A percentile compares a stretch with the other conserved stretches of the same genome.
Evolutionary conservation across 2,113 vertebrate species (phyloP).

Genomic region (Apeltes quadracus): DNA sequence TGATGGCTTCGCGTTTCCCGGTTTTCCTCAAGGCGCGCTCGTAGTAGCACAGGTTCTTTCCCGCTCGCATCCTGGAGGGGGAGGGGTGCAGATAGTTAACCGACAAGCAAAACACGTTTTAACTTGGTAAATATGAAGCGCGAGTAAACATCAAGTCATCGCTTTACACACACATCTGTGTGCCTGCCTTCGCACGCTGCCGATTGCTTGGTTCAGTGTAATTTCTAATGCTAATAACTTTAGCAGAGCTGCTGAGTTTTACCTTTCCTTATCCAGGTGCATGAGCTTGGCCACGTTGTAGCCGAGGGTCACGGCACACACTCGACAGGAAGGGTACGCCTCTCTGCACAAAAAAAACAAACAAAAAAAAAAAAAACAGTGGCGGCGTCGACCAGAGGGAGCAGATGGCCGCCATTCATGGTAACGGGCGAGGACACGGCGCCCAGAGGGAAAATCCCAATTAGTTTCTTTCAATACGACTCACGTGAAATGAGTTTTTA

Average conservation of each 20-base stretch:
- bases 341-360: constrained; percentile 76
- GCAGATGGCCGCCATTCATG: background rate
- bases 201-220: no score
- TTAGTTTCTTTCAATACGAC: constrained; percentile 34
- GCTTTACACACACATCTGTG: background rate
- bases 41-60: constrained; percentile 90
- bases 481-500: constrained; percentile 89
- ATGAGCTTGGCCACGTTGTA: constrained; percentile 89
- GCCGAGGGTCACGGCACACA: constrained; percentile 86
- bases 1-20: constrained; percentile 79
- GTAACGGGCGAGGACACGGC: background rate
- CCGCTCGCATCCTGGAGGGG: constrained; percentile 82
- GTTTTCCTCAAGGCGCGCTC: constrained; percentile 75
- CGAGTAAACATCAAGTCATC: background rate
- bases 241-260: constrained; percentile 1
- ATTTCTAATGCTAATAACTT: no score
- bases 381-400: constrained; percentile 2
- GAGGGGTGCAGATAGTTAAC: background rate
- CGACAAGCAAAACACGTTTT: background rate
- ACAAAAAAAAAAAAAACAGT: background rate
- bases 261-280: constrained; percentile 87
- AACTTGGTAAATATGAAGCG: background rate
- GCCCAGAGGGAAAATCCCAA: background rate
- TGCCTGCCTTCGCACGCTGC: background rate
- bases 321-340: constrained; percentile 87